Evolutionary conservation across 2,113 vertebrate species (phyloP).

Genomic region (Centropus bengalensis): DNA sequence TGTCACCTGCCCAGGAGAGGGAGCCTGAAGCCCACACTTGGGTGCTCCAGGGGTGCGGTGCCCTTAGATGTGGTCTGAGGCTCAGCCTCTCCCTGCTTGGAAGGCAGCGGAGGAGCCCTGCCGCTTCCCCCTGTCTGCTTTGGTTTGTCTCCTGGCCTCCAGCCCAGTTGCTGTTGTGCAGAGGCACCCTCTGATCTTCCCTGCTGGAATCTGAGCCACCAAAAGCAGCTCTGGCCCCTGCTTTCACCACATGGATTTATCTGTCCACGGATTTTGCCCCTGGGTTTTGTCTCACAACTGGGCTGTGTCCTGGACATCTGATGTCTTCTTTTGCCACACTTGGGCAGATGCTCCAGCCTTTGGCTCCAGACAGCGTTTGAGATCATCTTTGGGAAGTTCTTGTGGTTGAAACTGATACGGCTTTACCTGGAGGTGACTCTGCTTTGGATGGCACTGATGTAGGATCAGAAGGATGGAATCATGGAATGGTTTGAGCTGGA

Average conservation of each 20-base stretch:
- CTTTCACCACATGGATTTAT: not conserved
- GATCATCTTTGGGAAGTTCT: not conserved
- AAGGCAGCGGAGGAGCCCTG: not conserved
- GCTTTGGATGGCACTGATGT: not conserved
- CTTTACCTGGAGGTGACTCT: not conserved
- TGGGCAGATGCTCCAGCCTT: not conserved
- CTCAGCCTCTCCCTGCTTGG: not conserved
- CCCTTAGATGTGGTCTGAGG: not conserved
- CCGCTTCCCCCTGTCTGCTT: not conserved
- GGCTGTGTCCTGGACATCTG: not conserved
- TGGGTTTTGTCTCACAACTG: not conserved
- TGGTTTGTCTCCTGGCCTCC: not conserved
- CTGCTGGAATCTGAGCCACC: not conserved
- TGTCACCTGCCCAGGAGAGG: slow-evolving; percentile 21
- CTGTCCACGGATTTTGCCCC: not conserved
- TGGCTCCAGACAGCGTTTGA: not conserved
- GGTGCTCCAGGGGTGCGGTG: not conserved
- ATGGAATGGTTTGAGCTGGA: too few species aligned
- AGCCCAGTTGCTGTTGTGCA: not conserved
- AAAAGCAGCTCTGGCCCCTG: not conserved
- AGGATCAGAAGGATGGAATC: too few species aligned
- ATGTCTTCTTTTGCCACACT: not conserved
- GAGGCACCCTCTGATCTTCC: not conserved
- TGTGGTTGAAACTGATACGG: not conserved
- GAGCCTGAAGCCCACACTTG: slow-evolving; percentile 30